These are phyloP conservation scores for Boleophthalmus pectinirostris DNA, from an alignment of 2,113 vertebrate genomes.

Conservation along the genomic window DNA sequence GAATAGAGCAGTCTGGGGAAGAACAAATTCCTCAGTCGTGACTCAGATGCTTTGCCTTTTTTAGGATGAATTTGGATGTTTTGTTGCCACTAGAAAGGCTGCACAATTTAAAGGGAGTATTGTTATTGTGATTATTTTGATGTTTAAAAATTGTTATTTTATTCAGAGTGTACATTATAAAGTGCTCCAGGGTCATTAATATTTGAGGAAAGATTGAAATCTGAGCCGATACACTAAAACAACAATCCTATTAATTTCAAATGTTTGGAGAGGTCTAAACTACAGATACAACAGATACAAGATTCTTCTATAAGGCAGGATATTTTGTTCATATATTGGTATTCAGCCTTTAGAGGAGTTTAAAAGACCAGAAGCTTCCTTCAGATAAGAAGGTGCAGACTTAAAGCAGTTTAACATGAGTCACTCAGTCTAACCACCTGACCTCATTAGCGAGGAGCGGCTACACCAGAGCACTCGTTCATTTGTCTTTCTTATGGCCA, in stretches of 20 bases:
- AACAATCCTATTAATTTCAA: no score
- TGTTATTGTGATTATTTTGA: no score
- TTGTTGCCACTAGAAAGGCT: not conserved
- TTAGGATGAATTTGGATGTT: slow-evolving; percentile 3
- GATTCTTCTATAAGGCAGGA: no score
- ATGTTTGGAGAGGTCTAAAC: no score
- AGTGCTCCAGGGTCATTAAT: no score
- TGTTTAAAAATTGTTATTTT: no score
- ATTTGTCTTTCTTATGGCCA: slow-evolving; percentile 7
- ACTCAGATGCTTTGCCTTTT: slow-evolving; percentile 4
- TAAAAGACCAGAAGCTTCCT: not conserved
- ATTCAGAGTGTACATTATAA: no score
- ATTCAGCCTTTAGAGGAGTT: not conserved
- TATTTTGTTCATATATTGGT: no score
- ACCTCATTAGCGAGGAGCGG: not conserved
- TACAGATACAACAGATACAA: no score
- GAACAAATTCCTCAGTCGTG: slow-evolving; percentile 25
- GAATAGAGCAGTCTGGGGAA: slow-evolving; percentile 22
- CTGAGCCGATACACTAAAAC: no score
- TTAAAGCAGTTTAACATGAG: not conserved
- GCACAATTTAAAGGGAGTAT: no score
- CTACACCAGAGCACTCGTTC: not conserved
- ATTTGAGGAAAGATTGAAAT: no score
- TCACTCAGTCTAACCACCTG: not conserved
- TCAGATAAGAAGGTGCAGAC: not conserved